Evolutionary conservation across 2,888 invertebrate genomes (phyloP), one percentile per base, ranked within the genome.

Genomic region (Chouioia cunea): DNA sequence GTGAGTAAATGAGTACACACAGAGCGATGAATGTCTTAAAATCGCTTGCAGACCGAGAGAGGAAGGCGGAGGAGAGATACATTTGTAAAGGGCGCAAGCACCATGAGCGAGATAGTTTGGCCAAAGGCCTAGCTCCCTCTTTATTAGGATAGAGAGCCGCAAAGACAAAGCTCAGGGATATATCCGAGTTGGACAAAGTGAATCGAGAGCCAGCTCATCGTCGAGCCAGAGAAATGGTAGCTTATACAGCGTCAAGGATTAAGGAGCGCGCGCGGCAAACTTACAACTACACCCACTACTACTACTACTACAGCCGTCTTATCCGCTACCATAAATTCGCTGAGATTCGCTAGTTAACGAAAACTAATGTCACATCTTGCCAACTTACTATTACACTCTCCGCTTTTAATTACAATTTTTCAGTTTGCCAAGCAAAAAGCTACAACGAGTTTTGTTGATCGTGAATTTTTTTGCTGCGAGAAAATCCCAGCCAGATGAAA

Each of bases 281-380:
- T 71, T 78, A 75, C 74, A 75, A 75, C 75, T 71, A 70, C 36
- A 36, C 36, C 67, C 65, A 59, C 67, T 72, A 71, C 74, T 74
- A 10, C 36, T 36, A 12, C 36, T 36, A 36, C 36, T 3, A 43
- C 12, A 53, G n/a, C 53, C 16, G 73, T 72, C 75, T 80, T 78
- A 80, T 78, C 79, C 77, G 52, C 62, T 23, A 68, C 70, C 76
- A 70, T 71, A 70, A 74, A 74, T 36, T 72, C 69, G 74, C 59
- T 53, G 50, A 72, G 75, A 76, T 75, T 77, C 77, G 75, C 73
- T 77, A 72, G 75, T 77, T 78, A 76, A 78, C 78, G 75, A 75
- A 76, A 75, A 79, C 73, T 79, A 76, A 78, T 74, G 76, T 76
- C 74, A 67, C 57, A 69, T 62, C 69, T 52, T 65, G 60, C 56